phyloP scores from a whole-genome alignment of 1,140 invertebrate genomes.

The Papilio xuthus region DNA sequence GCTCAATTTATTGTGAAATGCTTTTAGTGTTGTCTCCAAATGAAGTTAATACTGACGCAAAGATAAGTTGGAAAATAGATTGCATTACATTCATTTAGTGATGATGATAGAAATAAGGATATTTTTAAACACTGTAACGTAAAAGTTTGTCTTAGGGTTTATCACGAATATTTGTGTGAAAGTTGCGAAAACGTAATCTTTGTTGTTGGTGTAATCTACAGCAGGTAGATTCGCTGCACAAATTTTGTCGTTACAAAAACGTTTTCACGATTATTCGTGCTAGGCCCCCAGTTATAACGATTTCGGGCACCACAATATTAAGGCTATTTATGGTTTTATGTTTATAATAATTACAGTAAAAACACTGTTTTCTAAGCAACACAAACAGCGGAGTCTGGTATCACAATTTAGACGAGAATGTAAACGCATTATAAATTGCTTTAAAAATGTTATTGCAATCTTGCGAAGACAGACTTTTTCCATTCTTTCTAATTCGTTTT shows the following conservation, averaged over 20 bases:
- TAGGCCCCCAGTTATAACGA: neutral
- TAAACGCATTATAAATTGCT: neutral
- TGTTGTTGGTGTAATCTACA: too few relatives aligned
- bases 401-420: neutral
- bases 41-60: constrained; percentile 19
- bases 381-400: too few relatives aligned
- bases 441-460: neutral
- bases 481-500: constrained; percentile 11
- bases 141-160: neutral
- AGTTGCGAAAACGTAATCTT: too few relatives aligned
- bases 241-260: too few relatives aligned
- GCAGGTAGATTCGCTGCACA: too few relatives aligned
- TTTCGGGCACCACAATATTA: too few relatives aligned
- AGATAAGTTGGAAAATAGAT: constrained; percentile 19
- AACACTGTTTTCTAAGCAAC: neutral
- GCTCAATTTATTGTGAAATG: constrained; percentile 28
- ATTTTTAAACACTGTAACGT: neutral
- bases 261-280: too few relatives aligned
- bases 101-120: neutral
- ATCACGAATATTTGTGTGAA: too few relatives aligned
- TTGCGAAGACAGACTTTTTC: neutral
- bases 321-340: too few relatives aligned
- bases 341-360: too few relatives aligned
- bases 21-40: constrained; percentile 8
- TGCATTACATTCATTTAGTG: constrained; percentile 7